Base-by-base conservation (phyloP, 2,888 invertebrate genomes). In the Schrankia costaestrigalis region DNA sequence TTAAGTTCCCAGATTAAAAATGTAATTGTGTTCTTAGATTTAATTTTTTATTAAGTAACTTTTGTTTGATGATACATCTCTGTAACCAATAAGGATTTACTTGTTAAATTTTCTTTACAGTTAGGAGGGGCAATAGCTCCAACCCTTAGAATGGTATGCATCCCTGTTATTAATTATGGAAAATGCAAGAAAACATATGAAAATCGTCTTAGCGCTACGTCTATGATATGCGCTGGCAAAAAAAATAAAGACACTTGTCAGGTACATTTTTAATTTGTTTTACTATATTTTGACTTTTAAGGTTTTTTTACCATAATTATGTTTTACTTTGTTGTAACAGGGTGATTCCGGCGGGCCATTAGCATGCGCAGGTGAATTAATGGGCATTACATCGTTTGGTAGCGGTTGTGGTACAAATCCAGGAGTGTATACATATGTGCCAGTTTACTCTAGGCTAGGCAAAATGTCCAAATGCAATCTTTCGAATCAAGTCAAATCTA, bases 271-370 rank as follows among this genome's bases (percentile, higher is more conserved):
- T n/a, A n/a, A n/a, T n/a, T n/a, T n/a, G n/a, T n/a, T n/a, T n/a
- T n/a, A n/a, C n/a, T n/a, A n/a, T n/a, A n/a, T n/a, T n/a, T n/a
- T n/a, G n/a, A n/a, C n/a, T n/a, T n/a, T n/a, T n/a, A n/a, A n/a
- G 17, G 17, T 11, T 7, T 6, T 6, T 3, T 11, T 9, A 18
- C 11, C 2, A 6, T 24, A n/a, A n/a, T 7, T 1, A 21, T 23
- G n/a, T n/a, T 17, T 34, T 32, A 1, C n/a, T 22, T 33, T 8
- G 3, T 5, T 9, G 4, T 40, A 47, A 26, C 35, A 70, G 70
- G 70, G 68, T 23, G 68, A 67, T 41, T 69, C 67, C 9, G 69
- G 71, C 2, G 68, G 70, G 3, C 68, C 70, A 1, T 28, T 71
- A 1, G 64, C 68, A 2, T 69, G 65, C 19, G 11, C 31, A 3